Evolutionary conservation across 2,113 vertebrate genomes (phyloP), one percentile per base, ranked within the genome.

Genomic region (Cyprinodon variegatus): DNA sequence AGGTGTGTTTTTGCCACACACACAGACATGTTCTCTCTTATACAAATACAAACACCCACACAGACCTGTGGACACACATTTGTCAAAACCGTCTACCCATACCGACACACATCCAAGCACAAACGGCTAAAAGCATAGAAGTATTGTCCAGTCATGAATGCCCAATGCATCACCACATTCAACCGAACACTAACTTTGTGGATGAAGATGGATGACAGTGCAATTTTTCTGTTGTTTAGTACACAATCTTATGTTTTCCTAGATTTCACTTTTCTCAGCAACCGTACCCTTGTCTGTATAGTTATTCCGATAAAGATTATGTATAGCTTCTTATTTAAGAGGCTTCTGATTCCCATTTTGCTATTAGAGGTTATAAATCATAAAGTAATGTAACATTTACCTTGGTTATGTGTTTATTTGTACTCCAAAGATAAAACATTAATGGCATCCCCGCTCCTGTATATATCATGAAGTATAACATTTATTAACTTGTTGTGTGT

Each of bases 311-410:
- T 53, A 66, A 73, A 75, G 60, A 77, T 62, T 4, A 48, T 67
- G 12, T 67, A 17, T 40, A 50, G 22, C 39, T 65, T 63, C 46
- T 59, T 78, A 63, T 76, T 73, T 40, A 13, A 59, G 43, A n/a
- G 2, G 40, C 43, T 66, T 62, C 57, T 67, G 46, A 82, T 68
- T 68, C 10, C 82, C 65, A 79, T 48, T 70, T 38, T 65, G 69
- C 70, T 73, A 79, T 85, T 85, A 86, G 65, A 76, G 79, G 75
- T 74, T 71, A 90, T 93, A 79, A 89, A 91, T 91, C 88, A 83
- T 84, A 82, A 91, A 87, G 76, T 53, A 64, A 63, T 76, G 63
- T 86, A 86, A 85, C 92, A 84, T 68, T 78, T 67, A 62, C 12
- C 39, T 50, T 65, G 62, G 74, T 82, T 86, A 85, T 89, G 79